Percentiles rank a stretch among this genome's conserved stretches.
These are phyloP conservation scores for Cyphomyrus discorhynchus DNA, from an alignment of 2,113 vertebrate genomes.

Conservation along the genomic window DNA sequence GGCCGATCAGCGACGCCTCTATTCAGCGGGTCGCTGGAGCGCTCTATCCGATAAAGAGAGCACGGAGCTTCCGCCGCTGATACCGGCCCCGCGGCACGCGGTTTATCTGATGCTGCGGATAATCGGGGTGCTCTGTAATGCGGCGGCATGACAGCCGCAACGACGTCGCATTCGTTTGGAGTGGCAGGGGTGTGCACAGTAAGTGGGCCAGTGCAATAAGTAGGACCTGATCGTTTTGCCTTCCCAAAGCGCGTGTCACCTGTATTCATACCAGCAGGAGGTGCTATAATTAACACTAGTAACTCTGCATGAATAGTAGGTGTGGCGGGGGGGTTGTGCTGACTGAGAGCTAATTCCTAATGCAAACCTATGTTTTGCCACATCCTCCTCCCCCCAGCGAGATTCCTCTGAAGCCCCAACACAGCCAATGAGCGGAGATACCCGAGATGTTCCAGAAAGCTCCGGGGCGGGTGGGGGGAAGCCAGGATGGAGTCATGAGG, in stretches of 20 bases:
- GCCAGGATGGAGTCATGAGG: background rate
- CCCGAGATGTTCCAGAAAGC: background rate
- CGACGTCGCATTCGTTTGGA: constrained; percentile 15
- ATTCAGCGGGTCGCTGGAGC: background rate
- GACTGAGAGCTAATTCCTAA: background rate
- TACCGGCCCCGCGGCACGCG: background rate
- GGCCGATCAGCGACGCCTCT: background rate
- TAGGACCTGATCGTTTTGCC: background rate
- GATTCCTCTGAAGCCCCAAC: background rate
- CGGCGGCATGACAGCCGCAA: background rate
- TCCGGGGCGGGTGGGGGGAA: background rate
- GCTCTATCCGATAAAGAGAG: background rate
- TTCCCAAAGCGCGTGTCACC: background rate
- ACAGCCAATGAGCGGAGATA: background rate
- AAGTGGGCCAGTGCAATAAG: background rate
- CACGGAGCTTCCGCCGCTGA: background rate
- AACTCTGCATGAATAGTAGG: background rate
- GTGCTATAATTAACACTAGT: background rate
- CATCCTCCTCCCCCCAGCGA: background rate
- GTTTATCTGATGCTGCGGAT: background rate
- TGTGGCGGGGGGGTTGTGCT: background rate
- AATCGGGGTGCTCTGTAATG: background rate
- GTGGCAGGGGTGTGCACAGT: background rate
- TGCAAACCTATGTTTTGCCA: background rate
- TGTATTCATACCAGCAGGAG: background rate